Conservation (phyloP, 2,888 invertebrate species). For the Rapana venosa region DNA sequence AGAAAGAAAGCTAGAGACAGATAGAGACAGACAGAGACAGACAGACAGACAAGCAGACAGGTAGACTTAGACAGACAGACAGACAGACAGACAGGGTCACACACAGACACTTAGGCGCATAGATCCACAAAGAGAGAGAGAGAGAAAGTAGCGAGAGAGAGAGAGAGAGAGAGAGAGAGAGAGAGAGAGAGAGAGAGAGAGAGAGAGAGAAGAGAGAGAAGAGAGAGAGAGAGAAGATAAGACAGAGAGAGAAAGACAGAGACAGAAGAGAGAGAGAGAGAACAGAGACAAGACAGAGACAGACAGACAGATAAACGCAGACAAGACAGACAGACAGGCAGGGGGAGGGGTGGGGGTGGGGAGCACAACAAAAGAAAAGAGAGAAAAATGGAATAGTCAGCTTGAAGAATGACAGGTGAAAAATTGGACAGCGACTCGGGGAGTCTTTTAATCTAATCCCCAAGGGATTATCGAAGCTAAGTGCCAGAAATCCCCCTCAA, state of each 20-base stretch:
- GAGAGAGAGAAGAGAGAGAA: background rate
- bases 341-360: background rate
- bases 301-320: background rate
- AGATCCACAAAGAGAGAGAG: background rate
- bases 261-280: background rate
- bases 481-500: no score
- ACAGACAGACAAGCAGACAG: background rate
- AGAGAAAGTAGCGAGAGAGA: background rate
- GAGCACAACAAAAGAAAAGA: background rate
- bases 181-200: slow-evolving; percentile 8
- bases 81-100: background rate
- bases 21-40: background rate
- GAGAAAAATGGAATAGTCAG: background rate
- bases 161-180: background rate
- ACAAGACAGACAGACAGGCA: background rate
- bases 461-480: no score
- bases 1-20: background rate
- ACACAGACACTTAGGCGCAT: background rate
- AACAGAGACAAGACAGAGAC: background rate
- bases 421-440: no score
- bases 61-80: background rate
- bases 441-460: no score
- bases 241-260: background rate
- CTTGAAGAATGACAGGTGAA: no score
- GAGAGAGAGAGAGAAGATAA: background rate